phyloP scores from a whole-genome alignment of 2,113 vertebrate genomes.

The Casuarius casuarius region DNA sequence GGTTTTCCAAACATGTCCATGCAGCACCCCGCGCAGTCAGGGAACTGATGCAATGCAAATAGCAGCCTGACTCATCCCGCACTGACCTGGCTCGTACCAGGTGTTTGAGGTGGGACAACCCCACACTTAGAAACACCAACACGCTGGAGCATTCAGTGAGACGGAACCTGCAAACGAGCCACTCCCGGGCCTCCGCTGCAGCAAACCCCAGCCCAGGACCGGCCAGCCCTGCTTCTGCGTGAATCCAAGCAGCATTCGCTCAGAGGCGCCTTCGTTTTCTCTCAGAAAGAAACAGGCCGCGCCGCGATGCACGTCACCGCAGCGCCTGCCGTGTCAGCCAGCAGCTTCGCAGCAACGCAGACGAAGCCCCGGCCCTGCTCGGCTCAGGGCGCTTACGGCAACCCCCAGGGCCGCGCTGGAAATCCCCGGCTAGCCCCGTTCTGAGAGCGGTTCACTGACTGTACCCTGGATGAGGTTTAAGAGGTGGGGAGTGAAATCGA shows the following conservation, averaged over 20 bases:
- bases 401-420: background rate
- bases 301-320: background rate
- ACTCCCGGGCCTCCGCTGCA: background rate
- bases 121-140: background rate
- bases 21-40: background rate
- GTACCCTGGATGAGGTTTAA: accelerated
- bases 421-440: background rate
- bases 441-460: background rate
- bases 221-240: accelerated
- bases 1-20: background rate
- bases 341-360: accelerated
- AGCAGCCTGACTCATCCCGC: constrained; percentile 46
- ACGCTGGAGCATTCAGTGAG: background rate
- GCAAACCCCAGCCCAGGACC: background rate
- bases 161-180: background rate
- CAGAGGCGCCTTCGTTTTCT: no score
- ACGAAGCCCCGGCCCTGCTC: accelerated
- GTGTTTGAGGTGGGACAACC: background rate
- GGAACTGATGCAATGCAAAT: background rate
- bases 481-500: background rate
- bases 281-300: background rate
- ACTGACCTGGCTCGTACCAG: background rate
- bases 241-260: background rate
- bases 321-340: accelerated
- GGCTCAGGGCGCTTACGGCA: accelerated